Evolutionary conservation across 2,797 vertebrate genomes (phyloP).

Genomic region (Gadopsis marmoratus): DNA sequence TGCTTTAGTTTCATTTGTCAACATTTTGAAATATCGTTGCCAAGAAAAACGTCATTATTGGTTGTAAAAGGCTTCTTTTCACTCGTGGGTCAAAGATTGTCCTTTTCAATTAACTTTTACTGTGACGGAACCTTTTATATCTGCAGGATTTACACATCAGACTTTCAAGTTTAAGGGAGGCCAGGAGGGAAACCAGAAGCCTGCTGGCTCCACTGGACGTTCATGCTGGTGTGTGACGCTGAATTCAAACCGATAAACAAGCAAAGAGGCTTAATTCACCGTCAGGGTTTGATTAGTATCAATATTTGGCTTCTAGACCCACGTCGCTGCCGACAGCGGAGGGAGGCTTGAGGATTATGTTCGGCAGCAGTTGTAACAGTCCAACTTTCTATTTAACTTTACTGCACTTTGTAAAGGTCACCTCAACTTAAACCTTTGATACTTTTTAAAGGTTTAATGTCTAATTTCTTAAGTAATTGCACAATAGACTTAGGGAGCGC

Average conservation of each 20-base stretch:
- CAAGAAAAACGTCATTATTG: too few species aligned
- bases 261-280: slow-evolving; percentile 71
- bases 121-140: not conserved
- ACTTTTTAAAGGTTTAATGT: slow-evolving; percentile 55
- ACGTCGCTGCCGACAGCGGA: slow-evolving; percentile 2
- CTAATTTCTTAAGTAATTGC: slow-evolving; percentile 74
- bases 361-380: not conserved
- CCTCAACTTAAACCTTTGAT: slow-evolving; percentile 51
- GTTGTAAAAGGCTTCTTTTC: too few species aligned
- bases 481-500: slow-evolving; percentile 25
- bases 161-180: not conserved
- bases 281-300: slow-evolving; percentile 68
- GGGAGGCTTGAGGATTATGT: slow-evolving; percentile 36
- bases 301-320: slow-evolving; percentile 50
- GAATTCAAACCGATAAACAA: slow-evolving; percentile 46
- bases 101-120: not conserved
- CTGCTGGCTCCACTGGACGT: not conserved
- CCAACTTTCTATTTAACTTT: slow-evolving; percentile 66
- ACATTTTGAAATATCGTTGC: too few species aligned
- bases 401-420: slow-evolving; percentile 69
- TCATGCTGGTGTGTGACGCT: not conserved
- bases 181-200: not conserved
- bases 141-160: not conserved
- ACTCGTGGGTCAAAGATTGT: not conserved
- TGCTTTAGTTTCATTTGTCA: not conserved